A percentile compares a stretch with the other conserved stretches of the same genome.
Evolutionary conservation across 1,140 invertebrate genomes (phyloP).

Genomic region (Eubasilissa regina): DNA sequence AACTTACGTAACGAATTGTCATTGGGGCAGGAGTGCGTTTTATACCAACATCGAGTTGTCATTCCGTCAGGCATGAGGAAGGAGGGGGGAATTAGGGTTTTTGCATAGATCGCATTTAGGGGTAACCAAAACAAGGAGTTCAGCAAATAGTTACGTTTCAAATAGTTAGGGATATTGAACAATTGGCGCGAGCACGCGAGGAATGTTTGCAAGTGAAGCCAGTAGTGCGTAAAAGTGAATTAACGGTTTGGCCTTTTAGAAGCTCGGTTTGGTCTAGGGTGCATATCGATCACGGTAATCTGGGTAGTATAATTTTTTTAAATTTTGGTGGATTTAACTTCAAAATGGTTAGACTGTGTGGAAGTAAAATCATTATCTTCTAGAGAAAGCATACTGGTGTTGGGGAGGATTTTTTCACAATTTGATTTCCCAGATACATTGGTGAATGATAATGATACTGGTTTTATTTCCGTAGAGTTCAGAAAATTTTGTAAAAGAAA

Average conservation of each 20-base stretch:
- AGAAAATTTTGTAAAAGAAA: not conserved
- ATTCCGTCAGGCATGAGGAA: not conserved
- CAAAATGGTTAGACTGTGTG: not conserved
- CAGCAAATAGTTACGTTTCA: not conserved
- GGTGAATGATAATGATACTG: not conserved
- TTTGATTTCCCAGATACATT: not conserved
- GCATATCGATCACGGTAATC: not conserved
- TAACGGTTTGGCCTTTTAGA: not conserved
- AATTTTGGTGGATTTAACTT: not conserved
- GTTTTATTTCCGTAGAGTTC: not conserved
- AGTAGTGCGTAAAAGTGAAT: not conserved
- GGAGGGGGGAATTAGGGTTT: not conserved
- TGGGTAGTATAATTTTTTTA: not conserved
- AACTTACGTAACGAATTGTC: not conserved
- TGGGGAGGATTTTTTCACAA: not conserved
- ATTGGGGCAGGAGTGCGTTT: not conserved
- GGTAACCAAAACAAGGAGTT: not conserved
- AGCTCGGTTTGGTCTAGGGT: not conserved
- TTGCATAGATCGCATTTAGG: not conserved
- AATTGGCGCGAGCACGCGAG: not conserved
- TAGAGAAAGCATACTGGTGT: not conserved
- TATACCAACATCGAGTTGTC: not conserved
- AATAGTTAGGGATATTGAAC: not conserved
- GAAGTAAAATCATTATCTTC: not conserved
- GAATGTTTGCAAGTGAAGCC: no score